Percentiles rank a stretch among this genome's conserved stretches.
Conservation (phyloP, 2,797 vertebrate species). For the Falco naumanni region DNA sequence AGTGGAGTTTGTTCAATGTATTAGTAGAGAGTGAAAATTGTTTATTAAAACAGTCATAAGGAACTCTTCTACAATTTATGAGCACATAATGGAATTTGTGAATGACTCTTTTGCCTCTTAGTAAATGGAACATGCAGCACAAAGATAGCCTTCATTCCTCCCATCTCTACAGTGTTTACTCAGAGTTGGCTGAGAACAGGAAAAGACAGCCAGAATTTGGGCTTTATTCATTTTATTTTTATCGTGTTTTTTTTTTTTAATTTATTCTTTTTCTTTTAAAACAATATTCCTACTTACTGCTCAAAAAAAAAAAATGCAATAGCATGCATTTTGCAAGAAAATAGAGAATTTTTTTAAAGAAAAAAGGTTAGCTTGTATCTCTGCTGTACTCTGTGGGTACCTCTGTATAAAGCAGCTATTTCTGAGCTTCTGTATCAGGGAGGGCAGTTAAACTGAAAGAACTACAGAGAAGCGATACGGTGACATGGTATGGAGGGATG, state of each 20-base stretch:
- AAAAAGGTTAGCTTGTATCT: neutral
- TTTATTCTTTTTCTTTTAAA: neutral
- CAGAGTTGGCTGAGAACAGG: neutral
- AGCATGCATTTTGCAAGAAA: neutral
- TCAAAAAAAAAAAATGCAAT: neutral
- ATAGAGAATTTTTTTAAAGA: neutral
- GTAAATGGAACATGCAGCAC: slow-evolving; percentile 28
- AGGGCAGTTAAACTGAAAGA: neutral
- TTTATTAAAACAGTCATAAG: slow-evolving; percentile 30
- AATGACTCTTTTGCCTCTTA: slow-evolving; percentile 4
- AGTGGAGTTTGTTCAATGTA: neutral
- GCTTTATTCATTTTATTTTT: neutral
- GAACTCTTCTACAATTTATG: neutral
- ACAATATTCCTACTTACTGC: neutral
- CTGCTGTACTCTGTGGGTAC: neutral
- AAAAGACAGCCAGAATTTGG: neutral
- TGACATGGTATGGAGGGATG: neutral
- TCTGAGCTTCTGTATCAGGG: neutral
- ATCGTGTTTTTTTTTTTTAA: neutral
- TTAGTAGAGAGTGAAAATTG: neutral
- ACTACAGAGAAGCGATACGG: fast-evolving
- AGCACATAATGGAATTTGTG: slow-evolving; percentile 29
- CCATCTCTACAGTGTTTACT: neutral
- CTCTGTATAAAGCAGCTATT: neutral
- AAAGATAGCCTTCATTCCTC: slow-evolving; percentile 31